These are phyloP conservation scores for Hypomesus transpacificus DNA, from an alignment of 2,113 vertebrate genomes.

Conservation along the genomic window DNA sequence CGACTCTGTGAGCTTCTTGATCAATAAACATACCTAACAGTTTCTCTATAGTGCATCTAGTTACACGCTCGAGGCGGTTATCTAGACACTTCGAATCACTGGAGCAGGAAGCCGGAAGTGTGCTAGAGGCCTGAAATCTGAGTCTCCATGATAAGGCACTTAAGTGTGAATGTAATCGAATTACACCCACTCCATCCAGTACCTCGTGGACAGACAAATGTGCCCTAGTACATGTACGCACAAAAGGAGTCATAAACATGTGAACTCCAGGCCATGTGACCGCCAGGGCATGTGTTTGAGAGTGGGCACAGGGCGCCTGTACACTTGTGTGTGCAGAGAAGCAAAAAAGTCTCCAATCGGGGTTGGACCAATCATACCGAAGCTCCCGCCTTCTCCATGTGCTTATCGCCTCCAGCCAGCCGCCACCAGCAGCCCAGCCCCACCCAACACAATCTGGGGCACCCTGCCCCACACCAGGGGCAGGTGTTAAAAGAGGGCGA, in stretches of 20 bases:
- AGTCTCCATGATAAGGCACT: slow-evolving; percentile 37
- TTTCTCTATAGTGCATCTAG: too few relatives aligned
- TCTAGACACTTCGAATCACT: slow-evolving; percentile 28
- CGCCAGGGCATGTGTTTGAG: slow-evolving; percentile 8
- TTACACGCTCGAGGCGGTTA: slow-evolving; percentile 13
- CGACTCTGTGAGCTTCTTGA: too few relatives aligned
- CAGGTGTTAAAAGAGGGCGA: slow-evolving; percentile 16
- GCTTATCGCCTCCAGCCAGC: slow-evolving; percentile 57
- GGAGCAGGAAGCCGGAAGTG: slow-evolving; percentile 46
- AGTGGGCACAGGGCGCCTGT: too few relatives aligned
- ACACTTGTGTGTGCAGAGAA: neutral
- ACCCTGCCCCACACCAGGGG: slow-evolving; percentile 36
- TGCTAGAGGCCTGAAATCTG: slow-evolving; percentile 42
- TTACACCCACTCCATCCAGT: slow-evolving; percentile 39
- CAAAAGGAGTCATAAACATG: too few relatives aligned
- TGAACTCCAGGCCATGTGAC: neutral
- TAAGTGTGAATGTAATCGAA: slow-evolving; percentile 26
- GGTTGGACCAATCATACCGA: neutral
- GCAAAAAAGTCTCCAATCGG: neutral
- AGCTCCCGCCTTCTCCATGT: neutral
- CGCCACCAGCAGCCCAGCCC: slow-evolving; percentile 41
- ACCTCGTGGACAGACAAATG: neutral
- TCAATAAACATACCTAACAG: too few relatives aligned
- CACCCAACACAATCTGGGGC: slow-evolving; percentile 56
- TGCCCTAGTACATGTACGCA: neutral